These are phyloP conservation scores for Melanophora roralis DNA, from an alignment of 2,888 invertebrate genomes.

Conservation along the genomic window DNA sequence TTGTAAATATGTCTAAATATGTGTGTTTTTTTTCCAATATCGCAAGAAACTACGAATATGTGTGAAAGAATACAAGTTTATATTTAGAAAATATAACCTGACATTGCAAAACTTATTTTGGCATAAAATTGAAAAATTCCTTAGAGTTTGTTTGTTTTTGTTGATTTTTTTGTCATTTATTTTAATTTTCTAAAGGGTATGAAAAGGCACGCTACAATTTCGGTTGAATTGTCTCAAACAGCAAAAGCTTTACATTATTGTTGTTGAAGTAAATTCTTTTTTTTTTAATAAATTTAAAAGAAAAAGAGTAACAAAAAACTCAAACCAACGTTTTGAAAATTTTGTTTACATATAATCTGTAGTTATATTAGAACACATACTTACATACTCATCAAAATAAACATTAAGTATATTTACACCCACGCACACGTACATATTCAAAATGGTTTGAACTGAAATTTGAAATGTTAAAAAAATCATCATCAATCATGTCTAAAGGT, in stretches of 20 bases:
- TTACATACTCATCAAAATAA: no score
- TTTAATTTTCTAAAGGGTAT: conserved; percentile 5
- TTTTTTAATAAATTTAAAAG: no score
- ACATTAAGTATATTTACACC: no score
- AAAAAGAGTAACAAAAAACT: no score
- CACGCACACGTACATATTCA: no score
- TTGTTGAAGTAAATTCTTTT: not conserved
- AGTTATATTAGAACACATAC: no score
- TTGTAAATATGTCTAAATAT: not conserved
- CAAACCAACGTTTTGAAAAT: no score
- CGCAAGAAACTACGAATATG: not conserved
- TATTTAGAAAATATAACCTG: conserved; percentile 66
- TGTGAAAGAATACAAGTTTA: not conserved
- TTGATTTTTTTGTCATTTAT: not conserved
- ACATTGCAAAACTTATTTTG: conserved; percentile 73
- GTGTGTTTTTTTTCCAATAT: not conserved
- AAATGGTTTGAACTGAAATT: no score
- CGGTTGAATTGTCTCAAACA: conserved; percentile 42
- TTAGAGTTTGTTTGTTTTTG: conserved; percentile 59
- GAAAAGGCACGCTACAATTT: conserved; percentile 22
- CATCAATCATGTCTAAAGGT: no score
- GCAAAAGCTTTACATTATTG: not conserved
- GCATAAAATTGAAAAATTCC: conserved; percentile 76
- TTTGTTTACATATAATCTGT: no score
- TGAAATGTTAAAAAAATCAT: no score